Evolutionary conservation across 1,140 invertebrate genomes (phyloP), one percentile per base, ranked within the genome.

Genomic region (Microplitis demolitor): DNA sequence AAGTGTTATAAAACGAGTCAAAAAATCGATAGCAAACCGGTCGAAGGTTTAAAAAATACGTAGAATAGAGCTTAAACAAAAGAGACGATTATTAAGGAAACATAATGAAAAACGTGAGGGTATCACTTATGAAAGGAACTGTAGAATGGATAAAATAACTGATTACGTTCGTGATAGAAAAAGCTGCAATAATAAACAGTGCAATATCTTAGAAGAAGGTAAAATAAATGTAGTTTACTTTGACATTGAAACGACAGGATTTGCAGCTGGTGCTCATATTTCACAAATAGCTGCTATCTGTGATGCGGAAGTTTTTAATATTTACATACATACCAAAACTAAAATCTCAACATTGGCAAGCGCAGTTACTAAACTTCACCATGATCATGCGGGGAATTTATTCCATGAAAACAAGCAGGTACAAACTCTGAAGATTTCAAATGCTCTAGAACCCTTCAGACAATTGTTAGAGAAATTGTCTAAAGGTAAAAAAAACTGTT

Each of bases 221-320:
- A 9, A 60, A 54, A 71, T 16, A 14, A 64, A 14, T 8, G 35
- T 62, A 4, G 66, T 73, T 39, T 62, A 35, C 62, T 73, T 73
- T 54, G 72, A 73, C 53, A 35, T 67, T 33, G 66, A 68, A 68
- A 73, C 66, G 4, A 53, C 72, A 14, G 66, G 64, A 37, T 63
- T 69, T 14, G 33, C 35, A 37, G 24, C 51, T 14, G 35, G 31
- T 16, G 66, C 39, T 8, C 64, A 68, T 51, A 58, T 73, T 37
- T 35, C 63, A 67, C 72, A 73, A 62, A 73, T 73, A 31, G 72
- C 72, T 35, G 54, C 51, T 14, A 61, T 60, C 11, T 67, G 63
- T 63, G 54, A 58, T 58, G 4, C n/a, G 3, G 8, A 24, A 31
- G 8, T 58, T 58, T 58, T 58, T 58, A 58, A 58, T 58, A 8